A percentile compares a stretch with the other conserved stretches of the same genome.
phyloP scores from a whole-genome alignment of 1,140 invertebrate genomes.

The Drosophila lacertosa region DNA sequence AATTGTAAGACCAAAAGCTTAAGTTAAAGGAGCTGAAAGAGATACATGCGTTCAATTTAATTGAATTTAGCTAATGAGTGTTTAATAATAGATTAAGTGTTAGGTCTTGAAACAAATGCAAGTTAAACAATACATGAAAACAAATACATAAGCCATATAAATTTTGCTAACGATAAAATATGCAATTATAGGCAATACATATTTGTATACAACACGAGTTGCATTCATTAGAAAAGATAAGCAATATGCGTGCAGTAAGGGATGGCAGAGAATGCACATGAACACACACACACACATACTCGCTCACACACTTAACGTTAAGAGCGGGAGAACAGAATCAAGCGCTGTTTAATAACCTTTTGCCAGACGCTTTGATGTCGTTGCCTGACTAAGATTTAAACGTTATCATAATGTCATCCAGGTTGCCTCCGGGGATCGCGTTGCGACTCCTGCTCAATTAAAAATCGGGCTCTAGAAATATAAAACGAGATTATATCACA shows the following conservation, averaged over 20 bases:
- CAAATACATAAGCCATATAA: not conserved
- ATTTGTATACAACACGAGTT: not conserved
- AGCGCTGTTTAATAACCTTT: conserved; percentile 11
- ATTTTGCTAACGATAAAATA: not conserved
- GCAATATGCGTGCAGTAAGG: not conserved
- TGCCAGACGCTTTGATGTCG: conserved; percentile 1
- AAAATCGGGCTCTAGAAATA: conserved; percentile 47
- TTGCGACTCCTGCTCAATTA: conserved; percentile 41
- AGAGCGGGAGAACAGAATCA: conserved; percentile 6
- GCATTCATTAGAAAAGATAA: not conserved
- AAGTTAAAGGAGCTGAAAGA: not conserved
- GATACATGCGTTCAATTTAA: not conserved
- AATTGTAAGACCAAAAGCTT: not conserved
- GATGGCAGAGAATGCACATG: conserved; percentile 2
- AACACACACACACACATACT: not conserved
- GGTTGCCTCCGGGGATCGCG: conserved; percentile 42
- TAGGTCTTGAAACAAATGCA: too few species aligned
- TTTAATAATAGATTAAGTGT: too few species aligned
- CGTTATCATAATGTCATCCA: conserved; percentile 64
- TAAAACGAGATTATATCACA: not conserved
- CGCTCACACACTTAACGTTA: not conserved
- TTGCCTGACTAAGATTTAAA: conserved; percentile 46
- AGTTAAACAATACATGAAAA: not conserved
- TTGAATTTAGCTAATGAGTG: too few species aligned
- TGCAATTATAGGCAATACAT: not conserved